phyloP scores from a whole-genome alignment of 2,797 vertebrate genomes.

The Gouania willdenowi region DNA sequence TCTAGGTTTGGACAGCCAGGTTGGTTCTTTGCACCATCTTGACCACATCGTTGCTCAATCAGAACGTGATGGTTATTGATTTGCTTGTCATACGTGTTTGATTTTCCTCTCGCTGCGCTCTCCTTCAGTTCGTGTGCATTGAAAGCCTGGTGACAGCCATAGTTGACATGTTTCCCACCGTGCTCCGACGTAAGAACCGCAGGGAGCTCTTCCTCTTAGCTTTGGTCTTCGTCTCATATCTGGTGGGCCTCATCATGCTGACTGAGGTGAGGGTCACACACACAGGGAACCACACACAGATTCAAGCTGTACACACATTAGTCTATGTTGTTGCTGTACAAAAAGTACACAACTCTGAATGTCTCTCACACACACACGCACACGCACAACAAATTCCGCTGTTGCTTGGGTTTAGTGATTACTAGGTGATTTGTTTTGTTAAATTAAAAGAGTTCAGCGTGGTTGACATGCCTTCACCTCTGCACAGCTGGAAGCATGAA shows the following conservation, averaged over 20 bases:
- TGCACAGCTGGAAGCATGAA: slow-evolving; percentile 49
- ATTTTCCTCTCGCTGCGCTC: no score
- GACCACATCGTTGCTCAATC: not conserved
- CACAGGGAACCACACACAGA: not conserved
- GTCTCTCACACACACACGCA: not conserved
- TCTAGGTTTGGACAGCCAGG: slow-evolving; percentile 91
- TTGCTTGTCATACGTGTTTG: not conserved
- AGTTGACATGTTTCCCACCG: slow-evolving; percentile 87
- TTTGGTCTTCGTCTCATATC: slow-evolving; percentile 79
- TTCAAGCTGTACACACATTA: no score
- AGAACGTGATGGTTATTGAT: no score
- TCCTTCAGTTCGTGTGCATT: slow-evolving; percentile 85
- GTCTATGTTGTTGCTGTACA: no score
- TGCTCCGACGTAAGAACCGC: slow-evolving; percentile 86
- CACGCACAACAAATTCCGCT: no score
- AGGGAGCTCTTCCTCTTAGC: slow-evolving; percentile 84
- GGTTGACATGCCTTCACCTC: slow-evolving; percentile 51
- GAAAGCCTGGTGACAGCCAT: slow-evolving; percentile 88
- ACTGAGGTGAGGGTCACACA: slow-evolving; percentile 79
- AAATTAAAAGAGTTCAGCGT: slow-evolving; percentile 15
- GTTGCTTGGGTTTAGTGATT: no score
- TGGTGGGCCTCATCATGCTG: slow-evolving; percentile 88
- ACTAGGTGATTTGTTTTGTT: slow-evolving; percentile 26
- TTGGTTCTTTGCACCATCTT: slow-evolving; percentile 33
- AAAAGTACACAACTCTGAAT: no score